Conservation (phyloP, 1,140 invertebrate genomes). For the Mylabris phalerata region DNA sequence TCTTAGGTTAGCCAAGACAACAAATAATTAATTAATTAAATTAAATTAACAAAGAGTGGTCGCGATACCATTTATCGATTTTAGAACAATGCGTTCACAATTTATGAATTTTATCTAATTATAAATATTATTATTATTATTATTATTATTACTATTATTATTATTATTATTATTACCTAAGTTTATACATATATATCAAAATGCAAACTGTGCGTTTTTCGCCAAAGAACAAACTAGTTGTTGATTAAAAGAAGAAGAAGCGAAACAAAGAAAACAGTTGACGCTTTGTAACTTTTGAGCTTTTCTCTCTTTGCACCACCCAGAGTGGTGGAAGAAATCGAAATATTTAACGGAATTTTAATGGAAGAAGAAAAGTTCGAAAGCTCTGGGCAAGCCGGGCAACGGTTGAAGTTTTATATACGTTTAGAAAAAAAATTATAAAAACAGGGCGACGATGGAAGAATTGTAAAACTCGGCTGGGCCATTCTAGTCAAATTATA, state of each 20-base stretch:
- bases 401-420: background rate
- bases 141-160: conserved; percentile 4
- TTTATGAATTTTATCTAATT: conserved; percentile 40
- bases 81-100: conserved; percentile 39
- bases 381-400: conserved; percentile 15
- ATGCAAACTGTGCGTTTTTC: conserved; percentile 35
- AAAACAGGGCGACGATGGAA: background rate
- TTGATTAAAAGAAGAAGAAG: conserved; percentile 12
- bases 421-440: background rate
- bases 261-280: conserved; percentile 41
- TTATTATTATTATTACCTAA: conserved; percentile 23
- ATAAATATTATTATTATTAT: background rate
- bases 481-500: conserved; percentile 45
- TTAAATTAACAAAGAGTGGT: conserved; percentile 16
- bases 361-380: background rate
- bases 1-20: conserved; percentile 29
- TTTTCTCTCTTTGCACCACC: background rate
- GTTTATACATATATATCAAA: conserved; percentile 35
- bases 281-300: conserved; percentile 31
- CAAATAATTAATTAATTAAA: background rate
- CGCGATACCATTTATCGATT: conserved; percentile 35
- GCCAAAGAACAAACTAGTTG: conserved; percentile 21
- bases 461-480: conserved; percentile 27
- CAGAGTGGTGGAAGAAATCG: background rate
- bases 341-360: background rate